phyloP scores from a whole-genome alignment of 2,888 invertebrate genomes.

The Hyposoter didymator region DNA sequence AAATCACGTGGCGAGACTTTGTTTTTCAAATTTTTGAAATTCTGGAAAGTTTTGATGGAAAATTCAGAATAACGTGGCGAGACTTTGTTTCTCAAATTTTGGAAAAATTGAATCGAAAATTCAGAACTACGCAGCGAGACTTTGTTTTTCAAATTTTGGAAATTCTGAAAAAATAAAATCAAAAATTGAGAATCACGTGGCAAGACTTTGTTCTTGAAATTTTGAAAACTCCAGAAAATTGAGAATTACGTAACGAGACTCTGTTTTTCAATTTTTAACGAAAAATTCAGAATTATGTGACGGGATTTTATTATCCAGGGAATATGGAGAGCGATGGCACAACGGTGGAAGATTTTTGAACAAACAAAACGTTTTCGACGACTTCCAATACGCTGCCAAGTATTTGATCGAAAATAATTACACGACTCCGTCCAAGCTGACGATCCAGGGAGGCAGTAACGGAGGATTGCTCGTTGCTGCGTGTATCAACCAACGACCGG shows the following conservation, averaged over 20 bases:
- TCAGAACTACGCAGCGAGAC: neutral
- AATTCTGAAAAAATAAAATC: too few species aligned
- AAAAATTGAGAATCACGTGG: neutral
- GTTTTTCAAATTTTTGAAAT: constrained; percentile 80
- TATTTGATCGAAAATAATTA: constrained; percentile 93
- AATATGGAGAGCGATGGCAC: constrained; percentile 99
- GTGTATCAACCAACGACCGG: constrained; percentile 97
- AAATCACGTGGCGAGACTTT: neutral
- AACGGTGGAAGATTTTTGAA: constrained; percentile 95
- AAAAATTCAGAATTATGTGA: neutral
- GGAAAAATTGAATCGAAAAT: neutral
- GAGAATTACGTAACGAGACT: neutral
- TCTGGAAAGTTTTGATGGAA: neutral
- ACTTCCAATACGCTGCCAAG: constrained; percentile 96
- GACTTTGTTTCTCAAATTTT: constrained; percentile 79
- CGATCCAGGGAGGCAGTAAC: constrained; percentile 98
- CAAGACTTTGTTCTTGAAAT: constrained; percentile 79
- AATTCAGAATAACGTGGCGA: neutral
- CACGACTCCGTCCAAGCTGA: constrained; percentile 90
- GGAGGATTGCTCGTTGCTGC: constrained; percentile 98
- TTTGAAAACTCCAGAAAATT: neutral
- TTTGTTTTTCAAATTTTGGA: constrained; percentile 79
- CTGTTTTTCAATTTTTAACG: constrained; percentile 80
- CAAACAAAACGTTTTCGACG: constrained; percentile 99
- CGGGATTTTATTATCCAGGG: constrained; percentile 86